Evolutionary conservation across 2,888 invertebrate species (phyloP).

Genomic region (Aromia moschata): DNA sequence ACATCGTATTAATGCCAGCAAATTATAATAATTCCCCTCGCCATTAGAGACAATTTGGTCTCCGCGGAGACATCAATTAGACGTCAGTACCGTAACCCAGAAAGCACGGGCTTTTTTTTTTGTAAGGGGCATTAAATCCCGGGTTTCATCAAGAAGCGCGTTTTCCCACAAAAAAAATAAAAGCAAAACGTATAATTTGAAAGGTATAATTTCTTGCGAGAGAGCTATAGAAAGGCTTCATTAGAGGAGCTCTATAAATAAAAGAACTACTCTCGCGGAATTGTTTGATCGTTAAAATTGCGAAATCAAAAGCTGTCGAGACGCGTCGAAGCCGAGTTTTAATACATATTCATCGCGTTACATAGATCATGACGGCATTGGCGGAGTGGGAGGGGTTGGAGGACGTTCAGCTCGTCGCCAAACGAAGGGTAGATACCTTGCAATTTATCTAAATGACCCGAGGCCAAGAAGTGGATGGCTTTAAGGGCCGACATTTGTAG

Average conservation of each 20-base stretch:
- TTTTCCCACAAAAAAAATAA: conserved; percentile 17
- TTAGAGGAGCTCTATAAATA: conserved; percentile 17
- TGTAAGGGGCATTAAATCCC: conserved; percentile 3
- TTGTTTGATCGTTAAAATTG: conserved; percentile 19
- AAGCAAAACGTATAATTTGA: conserved; percentile 22
- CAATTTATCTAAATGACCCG: too few relatives aligned
- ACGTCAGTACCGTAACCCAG: conserved; percentile 12
- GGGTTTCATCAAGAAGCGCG: neutral
- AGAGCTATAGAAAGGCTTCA: conserved; percentile 29
- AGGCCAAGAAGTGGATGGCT: too few relatives aligned
- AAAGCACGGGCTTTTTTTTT: neutral
- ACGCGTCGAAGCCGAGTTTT: conserved; percentile 17
- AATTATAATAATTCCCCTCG: conserved; percentile 4
- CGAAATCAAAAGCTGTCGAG: conserved; percentile 20
- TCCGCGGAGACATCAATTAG: conserved; percentile 17
- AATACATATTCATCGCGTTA: conserved; percentile 24
- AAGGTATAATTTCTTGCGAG: conserved; percentile 24
- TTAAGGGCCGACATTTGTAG: too few relatives aligned
- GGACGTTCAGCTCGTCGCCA: too few relatives aligned
- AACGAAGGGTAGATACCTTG: too few relatives aligned
- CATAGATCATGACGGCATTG: conserved; percentile 8
- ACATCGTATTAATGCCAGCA: conserved; percentile 1
- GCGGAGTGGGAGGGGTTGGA: too few relatives aligned
- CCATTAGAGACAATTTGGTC: conserved; percentile 7
- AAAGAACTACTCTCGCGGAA: conserved; percentile 6